Evolutionary conservation across 1,140 invertebrate genomes (phyloP).

Genomic region (Stegodyphus dumicola): DNA sequence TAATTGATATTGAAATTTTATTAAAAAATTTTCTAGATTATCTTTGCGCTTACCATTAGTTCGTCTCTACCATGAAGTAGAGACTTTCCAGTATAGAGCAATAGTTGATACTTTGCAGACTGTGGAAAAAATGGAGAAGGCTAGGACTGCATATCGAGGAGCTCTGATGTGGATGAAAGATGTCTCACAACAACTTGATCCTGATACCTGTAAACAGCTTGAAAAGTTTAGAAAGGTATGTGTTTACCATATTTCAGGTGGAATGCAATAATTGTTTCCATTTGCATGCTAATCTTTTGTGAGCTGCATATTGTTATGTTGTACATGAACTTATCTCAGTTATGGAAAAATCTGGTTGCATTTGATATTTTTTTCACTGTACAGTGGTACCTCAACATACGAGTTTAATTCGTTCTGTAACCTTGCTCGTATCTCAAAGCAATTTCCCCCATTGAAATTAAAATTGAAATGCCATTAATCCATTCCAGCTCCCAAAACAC

Average conservation of each 20-base stretch:
- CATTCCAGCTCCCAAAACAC: no score
- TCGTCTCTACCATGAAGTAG: conserved; percentile 93
- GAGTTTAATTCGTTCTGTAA: no score
- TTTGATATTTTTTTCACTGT: no score
- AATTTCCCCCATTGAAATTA: no score
- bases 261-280: no score
- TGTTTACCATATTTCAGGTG: background rate
- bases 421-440: no score
- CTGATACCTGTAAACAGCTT: conserved; percentile 93
- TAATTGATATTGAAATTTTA: background rate
- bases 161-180: conserved; percentile 99
- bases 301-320: no score
- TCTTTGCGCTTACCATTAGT: conserved; percentile 86
- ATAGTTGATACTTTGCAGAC: conserved; percentile 93
- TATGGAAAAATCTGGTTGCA: no score
- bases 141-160: conserved; percentile 93
- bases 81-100: conserved; percentile 94
- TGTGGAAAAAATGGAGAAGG: conserved; percentile 92
- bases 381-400: no score
- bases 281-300: no score
- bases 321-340: no score
- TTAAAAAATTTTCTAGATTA: conserved; percentile 71
- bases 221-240: conserved; percentile 93
- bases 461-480: no score
- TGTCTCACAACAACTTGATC: conserved; percentile 93